These are phyloP conservation scores for Falco peregrinus DNA, from an alignment of 2,797 vertebrate species.

Conservation along the genomic window DNA sequence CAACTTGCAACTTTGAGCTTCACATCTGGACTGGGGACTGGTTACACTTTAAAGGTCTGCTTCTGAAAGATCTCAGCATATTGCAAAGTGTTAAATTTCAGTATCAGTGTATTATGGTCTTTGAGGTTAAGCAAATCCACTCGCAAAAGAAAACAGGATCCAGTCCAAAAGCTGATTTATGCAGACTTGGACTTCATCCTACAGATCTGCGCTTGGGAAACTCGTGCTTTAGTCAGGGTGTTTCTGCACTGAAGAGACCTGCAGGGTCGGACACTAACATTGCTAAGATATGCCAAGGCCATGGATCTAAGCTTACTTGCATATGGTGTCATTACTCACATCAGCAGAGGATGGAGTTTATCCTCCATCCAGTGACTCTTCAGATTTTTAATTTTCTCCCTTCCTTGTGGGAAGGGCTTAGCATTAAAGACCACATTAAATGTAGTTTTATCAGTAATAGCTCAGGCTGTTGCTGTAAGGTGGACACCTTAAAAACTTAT, in stretches of 20 bases:
- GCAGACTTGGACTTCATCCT: neutral
- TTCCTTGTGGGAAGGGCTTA: neutral
- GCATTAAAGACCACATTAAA: neutral
- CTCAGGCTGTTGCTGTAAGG: neutral
- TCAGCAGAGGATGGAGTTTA: neutral
- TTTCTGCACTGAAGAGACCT: neutral
- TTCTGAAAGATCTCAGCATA: neutral
- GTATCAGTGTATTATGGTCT: neutral
- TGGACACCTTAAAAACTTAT: neutral
- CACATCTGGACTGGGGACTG: neutral
- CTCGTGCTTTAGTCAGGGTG: neutral
- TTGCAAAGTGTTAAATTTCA: neutral
- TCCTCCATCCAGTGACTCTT: neutral
- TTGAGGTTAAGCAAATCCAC: neutral
- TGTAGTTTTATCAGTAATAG: neutral
- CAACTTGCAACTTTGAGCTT: neutral
- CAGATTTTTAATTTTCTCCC: neutral
- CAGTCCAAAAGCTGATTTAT: neutral
- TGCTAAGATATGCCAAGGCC: neutral
- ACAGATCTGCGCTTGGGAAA: neutral
- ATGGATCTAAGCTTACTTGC: neutral
- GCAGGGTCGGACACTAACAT: neutral
- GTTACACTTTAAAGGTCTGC: conserved; percentile 8
- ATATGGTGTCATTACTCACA: neutral
- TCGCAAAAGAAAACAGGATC: neutral